Evolutionary conservation across 2,888 invertebrate species (phyloP), one percentile per base, ranked within the genome.

Genomic region (Macrophya annulata): DNA sequence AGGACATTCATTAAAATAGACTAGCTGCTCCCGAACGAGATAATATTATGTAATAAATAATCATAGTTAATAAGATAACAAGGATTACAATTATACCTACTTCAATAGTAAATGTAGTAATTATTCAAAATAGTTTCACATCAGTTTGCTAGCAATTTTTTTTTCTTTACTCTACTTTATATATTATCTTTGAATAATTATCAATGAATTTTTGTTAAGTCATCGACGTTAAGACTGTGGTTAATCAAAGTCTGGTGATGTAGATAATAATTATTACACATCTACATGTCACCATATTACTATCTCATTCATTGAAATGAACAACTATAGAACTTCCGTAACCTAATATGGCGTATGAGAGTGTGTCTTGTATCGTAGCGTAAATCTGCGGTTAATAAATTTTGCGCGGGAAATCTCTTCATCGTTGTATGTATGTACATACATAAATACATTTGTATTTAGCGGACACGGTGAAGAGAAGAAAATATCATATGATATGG

Each of bases 391-490:
- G 68, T 31, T 15, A 68, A 68, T 68, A 15, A 37, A 37, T 68
- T 55, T 68, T 31, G 31, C 68, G 68, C 68, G 68, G 31, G 15
- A 68, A 68, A 68, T 68, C 68, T 37, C 31, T 31, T 31, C 37
- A 15, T 5, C 68, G 25, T 37, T 37, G 21, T 59, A 25, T 5
- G 37, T 15, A 15, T n/a, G 51, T 4, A 48, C 9, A 12, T n/a
- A n/a, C n/a, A n/a, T n/a, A n/a, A n/a, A n/a, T n/a, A n/a, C n/a
- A n/a, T n/a, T n/a, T n/a, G n/a, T n/a, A n/a, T n/a, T n/a, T n/a
- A n/a, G n/a, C n/a, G n/a, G n/a, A n/a, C n/a, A n/a, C n/a, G 15
- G 12, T 55, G 17, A 15, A 12, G 55, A 1, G 4, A 17, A 1
- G 4, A 10, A 12, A 68, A 37, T n/a, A 68, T 4, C 1, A 37